phyloP scores from a whole-genome alignment of 1,140 invertebrate genomes.

The Arion vulgaris region DNA sequence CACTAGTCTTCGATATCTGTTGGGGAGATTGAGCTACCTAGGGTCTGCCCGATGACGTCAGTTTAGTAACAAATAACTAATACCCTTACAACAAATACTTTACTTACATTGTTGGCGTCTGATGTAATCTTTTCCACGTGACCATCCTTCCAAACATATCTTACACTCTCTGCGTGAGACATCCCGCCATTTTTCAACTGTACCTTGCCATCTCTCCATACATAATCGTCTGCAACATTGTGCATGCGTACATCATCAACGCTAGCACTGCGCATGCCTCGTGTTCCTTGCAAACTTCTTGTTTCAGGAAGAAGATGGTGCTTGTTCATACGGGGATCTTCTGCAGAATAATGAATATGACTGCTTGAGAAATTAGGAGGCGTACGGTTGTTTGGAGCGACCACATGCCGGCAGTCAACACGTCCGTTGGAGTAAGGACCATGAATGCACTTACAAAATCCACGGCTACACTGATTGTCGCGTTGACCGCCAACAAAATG shows the following conservation, averaged over 20 bases:
- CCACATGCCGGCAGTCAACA: background rate
- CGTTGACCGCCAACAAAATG: background rate
- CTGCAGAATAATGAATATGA: background rate
- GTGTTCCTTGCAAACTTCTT: background rate
- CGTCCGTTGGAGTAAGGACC: no score
- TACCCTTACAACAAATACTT: no score
- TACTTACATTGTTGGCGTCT: conserved; percentile 27
- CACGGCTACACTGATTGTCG: background rate
- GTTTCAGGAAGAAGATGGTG: conserved; percentile 20
- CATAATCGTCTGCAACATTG: conserved; percentile 4
- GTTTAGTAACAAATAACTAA: no score
- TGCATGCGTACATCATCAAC: conserved; percentile 30
- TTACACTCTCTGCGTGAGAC: conserved; percentile 19
- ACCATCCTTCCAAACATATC: conserved; percentile 27
- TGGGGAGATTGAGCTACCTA: no score
- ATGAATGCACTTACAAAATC: background rate
- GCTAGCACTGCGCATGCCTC: conserved; percentile 19
- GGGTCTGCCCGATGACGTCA: no score
- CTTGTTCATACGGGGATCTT: background rate
- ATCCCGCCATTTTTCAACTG: conserved; percentile 26
- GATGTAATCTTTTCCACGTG: conserved; percentile 29
- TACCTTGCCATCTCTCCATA: conserved; percentile 27
- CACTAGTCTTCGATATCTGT: no score
- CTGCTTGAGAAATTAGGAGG: background rate
- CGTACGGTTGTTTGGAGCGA: background rate